Evolutionary conservation across 2,888 invertebrate genomes (phyloP), one percentile per base, ranked within the genome.

Genomic region (Coelopa pilipes): DNA sequence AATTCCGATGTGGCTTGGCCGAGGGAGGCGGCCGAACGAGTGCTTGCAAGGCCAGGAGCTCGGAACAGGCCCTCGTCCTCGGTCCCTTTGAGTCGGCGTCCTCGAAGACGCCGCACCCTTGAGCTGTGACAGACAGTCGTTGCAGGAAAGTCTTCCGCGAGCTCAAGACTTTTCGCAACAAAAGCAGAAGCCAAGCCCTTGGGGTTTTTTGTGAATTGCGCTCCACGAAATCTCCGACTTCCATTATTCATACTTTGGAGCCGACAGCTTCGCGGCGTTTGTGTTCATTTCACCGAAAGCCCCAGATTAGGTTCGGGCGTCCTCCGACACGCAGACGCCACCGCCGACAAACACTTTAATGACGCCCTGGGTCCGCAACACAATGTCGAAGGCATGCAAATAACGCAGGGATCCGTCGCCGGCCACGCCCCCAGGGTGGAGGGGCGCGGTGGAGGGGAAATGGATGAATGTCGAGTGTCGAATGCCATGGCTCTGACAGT

Each of bases 291-390:
- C 10, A 50, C 12, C 21, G 12, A 66, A 66, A 49, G 21, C 24
- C 50, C 66, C 10, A 66, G 49, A 66, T 66, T 47, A 66, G 66
- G 21, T 50, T 12, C 66, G 50, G 50, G 50, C 50, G 50, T 66
- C 66, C 66, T 66, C 21, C 17, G 66, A 66, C 66, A 53, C n/a
- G 5, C n/a, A n/a, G n/a, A n/a, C n/a, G 57, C 55, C 69, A 70
- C 60, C 53, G 34, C 24, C 59, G 70, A 70, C 60, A 49, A 59
- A 60, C 70, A 70, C 50, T 70, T 70, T 63, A 53, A 53, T 53
- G 53, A 53, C n/a, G 10, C n/a, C 3, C 53, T 53, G 2, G 3
- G n/a, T 9, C n/a, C 53, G n/a, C 4, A 53, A 53, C 10, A 53
- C 13, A 24, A 62, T 62, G 21, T 24, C 34, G 24, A 34, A 34